Base-by-base conservation (phyloP, 1,140 invertebrate genomes). In the Homarus americanus region DNA sequence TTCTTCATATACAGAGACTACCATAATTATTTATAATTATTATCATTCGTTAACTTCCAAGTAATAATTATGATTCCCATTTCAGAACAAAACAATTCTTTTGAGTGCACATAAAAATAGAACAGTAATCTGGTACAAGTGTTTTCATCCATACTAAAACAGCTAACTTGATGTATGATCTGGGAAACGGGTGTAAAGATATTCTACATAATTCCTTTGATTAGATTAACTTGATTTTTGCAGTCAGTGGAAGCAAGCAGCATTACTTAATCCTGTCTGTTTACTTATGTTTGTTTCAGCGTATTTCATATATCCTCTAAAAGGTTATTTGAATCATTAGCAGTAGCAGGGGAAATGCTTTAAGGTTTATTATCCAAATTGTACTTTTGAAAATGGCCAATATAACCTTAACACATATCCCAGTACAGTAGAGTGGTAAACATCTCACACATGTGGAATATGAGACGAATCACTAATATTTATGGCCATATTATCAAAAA, bases 201-300 rank as follows among this genome's bases (percentile, higher is more conserved):
- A 38, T 1, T 2, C 20, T 53, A 58, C 44, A 53, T 34, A 34
- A 69, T 66, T 66, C 34, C 24, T 76, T 40, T 41, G 36, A 41
- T 40, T 38, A 40, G 17, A 76, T 24, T n/a, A 38, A 24, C 15
- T 83, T 83, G 80, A 83, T 83, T 83, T 83, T 28, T 83, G 80
- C 80, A 83, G 53, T 58, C 80, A 83, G 38, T 83, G 80, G 80
- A 83, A 83, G 80, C 80, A 83, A 83, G 80, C 80, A 83, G 63
- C 58, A 83, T 83, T 36, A 66, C n/a, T 69, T 69, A 69, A 58
- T 58, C 53, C 53, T 58, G 63, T 41, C 73, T 76, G 73, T 40
- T 41, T 69, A 5, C 5, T 69, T 69, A 7, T n/a, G 7, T 69
- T 34, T 76, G 3, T 38, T 40, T 76, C 36, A 76, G 73, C 24